A percentile compares a stretch with the other conserved stretches of the same genome.
These are phyloP conservation scores for Glyphotaelius pellucidus DNA, from an alignment of 2,888 invertebrate species.

Conservation along the genomic window DNA sequence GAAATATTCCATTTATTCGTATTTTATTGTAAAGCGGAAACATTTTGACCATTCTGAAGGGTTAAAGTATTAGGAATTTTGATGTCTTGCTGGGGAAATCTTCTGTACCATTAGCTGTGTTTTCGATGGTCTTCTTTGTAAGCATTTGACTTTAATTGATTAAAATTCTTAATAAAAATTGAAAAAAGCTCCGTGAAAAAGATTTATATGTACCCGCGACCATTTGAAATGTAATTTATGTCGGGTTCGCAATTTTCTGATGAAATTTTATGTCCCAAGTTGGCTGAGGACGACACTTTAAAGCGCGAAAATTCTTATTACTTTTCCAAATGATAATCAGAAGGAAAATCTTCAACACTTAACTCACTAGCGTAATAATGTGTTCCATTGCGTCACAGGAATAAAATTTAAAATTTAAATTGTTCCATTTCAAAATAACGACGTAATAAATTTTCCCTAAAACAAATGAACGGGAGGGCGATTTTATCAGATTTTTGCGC, in stretches of 20 bases:
- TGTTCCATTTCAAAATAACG: conserved; percentile 45
- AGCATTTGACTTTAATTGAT: neutral
- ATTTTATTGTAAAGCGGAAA: no score
- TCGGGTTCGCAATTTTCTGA: neutral
- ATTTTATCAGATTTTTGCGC: conserved; percentile 46
- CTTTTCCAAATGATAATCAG: neutral
- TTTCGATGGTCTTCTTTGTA: neutral
- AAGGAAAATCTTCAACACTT: conserved; percentile 12
- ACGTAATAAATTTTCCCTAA: conserved; percentile 41
- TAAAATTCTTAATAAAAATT: neutral
- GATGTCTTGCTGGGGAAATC: neutral
- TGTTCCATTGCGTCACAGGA: conserved; percentile 31
- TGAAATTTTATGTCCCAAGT: neutral
- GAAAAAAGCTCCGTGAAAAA: neutral
- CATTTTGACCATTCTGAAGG: no score
- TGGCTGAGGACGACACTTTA: neutral
- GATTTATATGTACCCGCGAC: neutral
- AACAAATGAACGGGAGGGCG: conserved; percentile 46
- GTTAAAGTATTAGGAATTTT: neutral
- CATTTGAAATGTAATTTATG: neutral
- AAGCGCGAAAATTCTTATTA: neutral
- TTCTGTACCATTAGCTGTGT: neutral
- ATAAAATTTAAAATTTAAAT: conserved; percentile 46
- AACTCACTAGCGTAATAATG: conserved; percentile 24
- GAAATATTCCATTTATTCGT: no score